Percentiles rank a stretch among this genome's conserved stretches.
Evolutionary conservation across 2,797 vertebrate genomes (phyloP).

Genomic region (Sparidentex hasta): DNA sequence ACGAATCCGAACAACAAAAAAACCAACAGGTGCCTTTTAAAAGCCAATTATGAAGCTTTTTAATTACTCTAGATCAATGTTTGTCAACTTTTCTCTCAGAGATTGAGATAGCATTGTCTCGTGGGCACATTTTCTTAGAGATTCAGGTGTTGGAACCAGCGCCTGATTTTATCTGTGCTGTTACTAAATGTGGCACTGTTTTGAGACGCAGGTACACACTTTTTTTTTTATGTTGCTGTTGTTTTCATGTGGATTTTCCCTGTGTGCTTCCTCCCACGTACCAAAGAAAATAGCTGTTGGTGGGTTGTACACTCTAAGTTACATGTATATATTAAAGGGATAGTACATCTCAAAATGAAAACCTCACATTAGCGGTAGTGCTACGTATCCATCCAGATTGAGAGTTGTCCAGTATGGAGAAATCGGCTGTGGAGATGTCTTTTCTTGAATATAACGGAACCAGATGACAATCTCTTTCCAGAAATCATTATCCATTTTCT

Average conservation of each 20-base stretch:
- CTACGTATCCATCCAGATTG: no score
- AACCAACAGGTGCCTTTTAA: conserved; percentile 72
- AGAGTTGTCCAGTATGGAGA: no score
- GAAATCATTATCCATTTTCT: no score
- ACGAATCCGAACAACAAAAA: conserved; percentile 37
- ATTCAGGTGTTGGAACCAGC: conserved; percentile 1
- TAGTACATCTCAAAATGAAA: no score
- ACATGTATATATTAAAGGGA: neutral
- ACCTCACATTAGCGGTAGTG: no score
- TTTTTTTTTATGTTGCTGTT: conserved; percentile 10
- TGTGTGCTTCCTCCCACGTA: neutral
- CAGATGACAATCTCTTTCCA: no score
- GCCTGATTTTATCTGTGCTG: conserved; percentile 9
- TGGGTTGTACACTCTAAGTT: conserved; percentile 18
- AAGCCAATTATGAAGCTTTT: conserved; percentile 64
- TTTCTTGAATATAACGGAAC: no score
- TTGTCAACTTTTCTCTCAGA: conserved; percentile 36
- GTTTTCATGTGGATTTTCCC: conserved; percentile 10
- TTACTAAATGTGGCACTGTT: conserved; percentile 20
- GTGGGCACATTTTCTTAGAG: conserved; percentile 3
- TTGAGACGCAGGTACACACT: conserved; percentile 14
- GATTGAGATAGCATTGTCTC: conserved; percentile 11
- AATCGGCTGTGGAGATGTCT: no score
- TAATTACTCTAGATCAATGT: conserved; percentile 61
- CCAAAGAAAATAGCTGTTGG: conserved; percentile 29